Percentiles rank a stretch among this genome's conserved stretches.
These are phyloP conservation scores for Paramormyrops kingsleyae DNA, from an alignment of 2,113 vertebrate species.

Conservation along the genomic window DNA sequence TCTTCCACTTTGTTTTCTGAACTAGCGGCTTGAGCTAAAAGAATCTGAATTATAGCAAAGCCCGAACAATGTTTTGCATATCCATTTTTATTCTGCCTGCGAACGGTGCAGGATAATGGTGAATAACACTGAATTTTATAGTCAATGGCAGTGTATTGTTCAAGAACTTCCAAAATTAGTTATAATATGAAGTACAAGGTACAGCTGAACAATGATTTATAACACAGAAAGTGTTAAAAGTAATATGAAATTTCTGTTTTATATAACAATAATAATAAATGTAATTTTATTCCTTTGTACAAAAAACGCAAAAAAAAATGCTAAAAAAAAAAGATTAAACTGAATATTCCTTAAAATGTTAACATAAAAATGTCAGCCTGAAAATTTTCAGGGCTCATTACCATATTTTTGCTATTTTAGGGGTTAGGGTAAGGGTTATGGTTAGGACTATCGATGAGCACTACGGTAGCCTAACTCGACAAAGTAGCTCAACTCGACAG, in stretches of 20 bases:
- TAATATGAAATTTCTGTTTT: neutral
- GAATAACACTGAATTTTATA: neutral
- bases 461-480: too few species aligned
- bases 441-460: too few species aligned
- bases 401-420: neutral
- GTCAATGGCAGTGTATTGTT: neutral
- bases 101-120: neutral
- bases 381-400: neutral
- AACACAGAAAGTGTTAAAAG: neutral
- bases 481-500: too few species aligned
- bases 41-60: neutral
- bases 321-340: neutral
- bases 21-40: neutral
- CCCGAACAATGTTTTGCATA: neutral
- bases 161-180: neutral
- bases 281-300: neutral
- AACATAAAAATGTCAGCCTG: neutral
- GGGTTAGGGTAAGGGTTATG: too few species aligned
- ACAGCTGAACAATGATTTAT: conserved; percentile 3
- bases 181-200: neutral
- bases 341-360: neutral
- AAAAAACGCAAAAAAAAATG: neutral
- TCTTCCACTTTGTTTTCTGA: conserved; percentile 3
- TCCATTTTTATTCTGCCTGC: neutral
- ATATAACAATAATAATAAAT: neutral